Evolutionary conservation across 2,797 vertebrate genomes (phyloP).

Genomic region (Sparus aurata): DNA sequence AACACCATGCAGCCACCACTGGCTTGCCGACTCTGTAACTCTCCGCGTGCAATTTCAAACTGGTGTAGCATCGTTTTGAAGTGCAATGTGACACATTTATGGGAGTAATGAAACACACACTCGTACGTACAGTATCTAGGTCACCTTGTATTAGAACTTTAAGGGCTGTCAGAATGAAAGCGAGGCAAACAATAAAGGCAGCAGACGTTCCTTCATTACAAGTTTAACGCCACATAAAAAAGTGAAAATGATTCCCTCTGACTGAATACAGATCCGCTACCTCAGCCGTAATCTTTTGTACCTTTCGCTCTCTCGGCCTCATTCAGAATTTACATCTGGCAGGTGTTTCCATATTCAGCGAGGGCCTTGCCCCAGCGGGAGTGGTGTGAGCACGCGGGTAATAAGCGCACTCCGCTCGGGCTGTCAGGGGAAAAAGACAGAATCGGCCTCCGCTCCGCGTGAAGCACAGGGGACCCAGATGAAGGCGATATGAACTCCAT

Average conservation of each 20-base stretch:
- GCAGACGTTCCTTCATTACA: constrained; percentile 10
- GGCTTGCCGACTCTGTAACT: neutral
- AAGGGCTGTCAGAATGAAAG: constrained; percentile 52
- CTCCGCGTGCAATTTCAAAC: constrained; percentile 2
- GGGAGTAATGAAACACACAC: constrained; percentile 32
- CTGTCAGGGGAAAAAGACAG: constrained; percentile 52
- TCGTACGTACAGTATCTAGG: constrained; percentile 21
- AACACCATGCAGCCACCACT: neutral
- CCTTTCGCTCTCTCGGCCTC: constrained; percentile 57
- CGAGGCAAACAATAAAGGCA: constrained; percentile 22
- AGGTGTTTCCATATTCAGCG: constrained; percentile 72
- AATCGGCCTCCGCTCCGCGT: constrained; percentile 56
- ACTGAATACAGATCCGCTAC: neutral
- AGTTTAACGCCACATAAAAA: constrained; percentile 35
- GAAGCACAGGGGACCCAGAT: constrained; percentile 69
- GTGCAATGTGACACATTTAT: constrained; percentile 22
- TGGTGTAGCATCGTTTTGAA: constrained; percentile 29
- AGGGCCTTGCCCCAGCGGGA: constrained; percentile 58
- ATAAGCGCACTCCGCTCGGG: constrained; percentile 51
- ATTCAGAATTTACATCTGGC: constrained; percentile 70
- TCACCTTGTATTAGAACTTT: constrained; percentile 55
- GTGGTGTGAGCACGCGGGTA: constrained; percentile 51
- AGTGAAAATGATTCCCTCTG: constrained; percentile 28
- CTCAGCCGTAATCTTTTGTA: constrained; percentile 37
- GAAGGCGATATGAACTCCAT: constrained; percentile 66